These are phyloP conservation scores for Ochropacha duplaris DNA, from an alignment of 2,888 invertebrate genomes.

Conservation along the genomic window DNA sequence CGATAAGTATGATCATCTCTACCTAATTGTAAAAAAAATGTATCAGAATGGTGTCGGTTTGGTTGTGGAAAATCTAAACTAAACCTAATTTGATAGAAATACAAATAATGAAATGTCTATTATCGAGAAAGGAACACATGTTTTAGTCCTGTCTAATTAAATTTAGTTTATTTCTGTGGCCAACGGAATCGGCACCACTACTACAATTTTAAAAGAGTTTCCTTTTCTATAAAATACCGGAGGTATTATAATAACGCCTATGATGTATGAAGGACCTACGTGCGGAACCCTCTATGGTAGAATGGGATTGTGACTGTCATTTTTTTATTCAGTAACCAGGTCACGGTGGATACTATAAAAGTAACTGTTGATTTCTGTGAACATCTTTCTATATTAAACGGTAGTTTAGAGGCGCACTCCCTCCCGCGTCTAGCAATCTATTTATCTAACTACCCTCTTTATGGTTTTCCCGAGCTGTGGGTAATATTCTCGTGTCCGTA, in stretches of 20 bases:
- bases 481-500: conserved; percentile 45
- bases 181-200: too few relatives aligned
- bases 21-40: too few relatives aligned
- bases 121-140: too few relatives aligned
- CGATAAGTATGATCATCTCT: too few relatives aligned
- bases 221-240: background rate
- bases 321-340: conserved; percentile 46
- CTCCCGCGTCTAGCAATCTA: conserved; percentile 57
- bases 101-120: too few relatives aligned
- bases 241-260: background rate
- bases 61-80: too few relatives aligned
- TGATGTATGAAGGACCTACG: conserved; percentile 15
- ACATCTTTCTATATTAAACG: conserved; percentile 67
- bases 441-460: conserved; percentile 68
- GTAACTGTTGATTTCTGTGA: conserved; percentile 63
- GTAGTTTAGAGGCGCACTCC: conserved; percentile 58
- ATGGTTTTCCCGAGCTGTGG: conserved; percentile 54
- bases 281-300: conserved; percentile 18
- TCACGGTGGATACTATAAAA: conserved; percentile 56
- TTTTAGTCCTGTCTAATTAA: too few relatives aligned
- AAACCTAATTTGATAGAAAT: too few relatives aligned
- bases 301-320: conserved; percentile 24
- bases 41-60: too few relatives aligned
- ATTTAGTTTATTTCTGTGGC: too few relatives aligned
- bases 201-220: too few relatives aligned